A percentile compares a stretch with the other conserved stretches of the same genome.
phyloP scores from a whole-genome alignment of 2,113 vertebrate species.

The Terrapene triunguis region DNA sequence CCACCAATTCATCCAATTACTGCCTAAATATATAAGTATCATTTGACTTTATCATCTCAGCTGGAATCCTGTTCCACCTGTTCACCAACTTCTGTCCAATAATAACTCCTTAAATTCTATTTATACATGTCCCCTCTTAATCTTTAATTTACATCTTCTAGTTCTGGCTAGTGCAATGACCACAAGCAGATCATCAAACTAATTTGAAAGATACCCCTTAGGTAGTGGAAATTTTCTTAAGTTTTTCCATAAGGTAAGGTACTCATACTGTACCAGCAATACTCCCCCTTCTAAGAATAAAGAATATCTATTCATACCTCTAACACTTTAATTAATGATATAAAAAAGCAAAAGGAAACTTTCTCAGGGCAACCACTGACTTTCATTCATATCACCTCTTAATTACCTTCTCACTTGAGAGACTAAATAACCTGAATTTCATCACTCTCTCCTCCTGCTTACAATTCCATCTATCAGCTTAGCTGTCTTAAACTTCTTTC shows the following conservation, averaged over 20 bases:
- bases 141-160: conserved; percentile 37
- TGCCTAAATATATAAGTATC: conserved; percentile 12
- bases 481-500: conserved; percentile 17
- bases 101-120: conserved; percentile 33
- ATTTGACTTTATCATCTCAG: conserved; percentile 17
- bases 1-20: conserved; percentile 9
- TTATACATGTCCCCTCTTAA: conserved; percentile 38
- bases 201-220: conserved; percentile 67
- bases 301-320: conserved; percentile 47
- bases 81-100: conserved; percentile 10
- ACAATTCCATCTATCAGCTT: background rate
- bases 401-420: background rate
- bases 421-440: conserved; percentile 5
- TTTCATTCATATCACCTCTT: conserved; percentile 38
- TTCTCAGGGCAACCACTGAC: conserved; percentile 4
- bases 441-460: background rate
- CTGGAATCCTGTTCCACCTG: conserved; percentile 36
- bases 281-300: conserved; percentile 57
- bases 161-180: conserved; percentile 57
- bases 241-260: background rate
- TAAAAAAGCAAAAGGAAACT: conserved; percentile 45
- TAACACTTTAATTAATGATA: conserved; percentile 57
- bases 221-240: background rate
- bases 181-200: conserved; percentile 63
- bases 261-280: conserved; percentile 30